Evolutionary conservation across 2,113 vertebrate species (phyloP).

Genomic region (Dicaeum eximium): DNA sequence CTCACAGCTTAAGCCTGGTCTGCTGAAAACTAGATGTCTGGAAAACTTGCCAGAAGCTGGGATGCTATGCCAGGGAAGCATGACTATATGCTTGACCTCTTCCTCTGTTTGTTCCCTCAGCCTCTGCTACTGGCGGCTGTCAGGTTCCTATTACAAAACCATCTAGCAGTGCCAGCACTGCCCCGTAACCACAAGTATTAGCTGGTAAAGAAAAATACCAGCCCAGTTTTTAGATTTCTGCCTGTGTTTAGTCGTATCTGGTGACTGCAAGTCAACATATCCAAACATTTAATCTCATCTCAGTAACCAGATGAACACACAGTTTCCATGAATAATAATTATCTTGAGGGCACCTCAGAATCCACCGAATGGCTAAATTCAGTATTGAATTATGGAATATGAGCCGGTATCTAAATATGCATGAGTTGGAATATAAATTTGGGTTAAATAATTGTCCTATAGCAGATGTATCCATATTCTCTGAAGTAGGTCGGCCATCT

Average conservation of each 20-base stretch:
- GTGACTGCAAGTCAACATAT: slow-evolving; percentile 16
- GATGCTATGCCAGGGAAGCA: slow-evolving; percentile 62
- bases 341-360: neutral
- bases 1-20: slow-evolving; percentile 26
- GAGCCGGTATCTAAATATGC: neutral
- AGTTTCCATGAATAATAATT: slow-evolving; percentile 29
- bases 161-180: slow-evolving; percentile 25
- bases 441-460: neutral
- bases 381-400: neutral
- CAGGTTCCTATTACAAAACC: slow-evolving; percentile 61
- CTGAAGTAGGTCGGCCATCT: neutral
- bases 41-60: slow-evolving; percentile 60
- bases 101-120: slow-evolving; percentile 44
- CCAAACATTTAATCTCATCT: slow-evolving; percentile 28
- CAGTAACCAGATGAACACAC: slow-evolving; percentile 19
- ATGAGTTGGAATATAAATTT: slow-evolving; percentile 2
- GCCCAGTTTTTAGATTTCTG: neutral
- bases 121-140: slow-evolving; percentile 57
- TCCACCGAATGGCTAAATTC: neutral
- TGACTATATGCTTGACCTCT: slow-evolving; percentile 65
- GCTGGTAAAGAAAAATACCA: slow-evolving; percentile 16
- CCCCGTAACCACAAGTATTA: slow-evolving; percentile 28
- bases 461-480: neutral
- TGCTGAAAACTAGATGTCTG: slow-evolving; percentile 59
- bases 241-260: slow-evolving; percentile 36